Percentiles rank a stretch among this genome's conserved stretches.
Evolutionary conservation across 2,113 vertebrate genomes (phyloP).

Genomic region (Hyaena hyaena): DNA sequence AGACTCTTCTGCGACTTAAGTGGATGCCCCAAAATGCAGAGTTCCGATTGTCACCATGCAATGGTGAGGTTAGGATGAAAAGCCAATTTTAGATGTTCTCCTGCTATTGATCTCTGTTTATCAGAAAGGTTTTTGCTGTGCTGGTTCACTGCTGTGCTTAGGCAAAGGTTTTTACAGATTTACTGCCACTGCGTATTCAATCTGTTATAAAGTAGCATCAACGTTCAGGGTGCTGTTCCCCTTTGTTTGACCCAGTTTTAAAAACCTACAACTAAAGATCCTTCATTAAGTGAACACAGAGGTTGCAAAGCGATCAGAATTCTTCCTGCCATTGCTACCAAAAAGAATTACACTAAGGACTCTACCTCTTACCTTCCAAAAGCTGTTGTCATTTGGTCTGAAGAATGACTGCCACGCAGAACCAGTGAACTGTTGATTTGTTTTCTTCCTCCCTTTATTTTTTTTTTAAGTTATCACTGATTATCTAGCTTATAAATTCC

Average conservation of each 20-base stretch:
- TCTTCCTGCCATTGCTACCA: constrained; percentile 31
- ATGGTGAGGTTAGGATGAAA: not conserved
- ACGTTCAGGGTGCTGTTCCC: not conserved
- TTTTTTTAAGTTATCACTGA: constrained; percentile 35
- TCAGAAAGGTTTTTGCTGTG: constrained; percentile 42
- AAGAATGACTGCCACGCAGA: not conserved
- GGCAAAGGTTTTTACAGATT: constrained; percentile 44
- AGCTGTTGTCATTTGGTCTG: not conserved
- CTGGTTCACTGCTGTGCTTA: not conserved
- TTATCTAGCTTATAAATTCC: constrained; percentile 6
- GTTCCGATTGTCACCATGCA: not conserved
- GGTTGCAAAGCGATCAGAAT: constrained; percentile 34
- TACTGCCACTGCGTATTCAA: not conserved
- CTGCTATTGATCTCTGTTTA: not conserved
- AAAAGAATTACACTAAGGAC: not conserved
- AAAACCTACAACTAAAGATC: constrained; percentile 56
- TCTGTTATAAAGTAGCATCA: constrained; percentile 41
- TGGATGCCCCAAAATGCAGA: not conserved
- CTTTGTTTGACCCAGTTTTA: constrained; percentile 68
- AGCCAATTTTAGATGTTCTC: not conserved
- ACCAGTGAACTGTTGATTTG: not conserved
- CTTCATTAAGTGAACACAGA: constrained; percentile 66
- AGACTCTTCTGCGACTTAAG: not conserved
- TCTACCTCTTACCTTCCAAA: constrained; percentile 30
- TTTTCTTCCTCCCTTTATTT: constrained; percentile 1